These are phyloP conservation scores for Platycercus adscitus DNA, from an alignment of 2,113 vertebrate species.

Conservation along the genomic window DNA sequence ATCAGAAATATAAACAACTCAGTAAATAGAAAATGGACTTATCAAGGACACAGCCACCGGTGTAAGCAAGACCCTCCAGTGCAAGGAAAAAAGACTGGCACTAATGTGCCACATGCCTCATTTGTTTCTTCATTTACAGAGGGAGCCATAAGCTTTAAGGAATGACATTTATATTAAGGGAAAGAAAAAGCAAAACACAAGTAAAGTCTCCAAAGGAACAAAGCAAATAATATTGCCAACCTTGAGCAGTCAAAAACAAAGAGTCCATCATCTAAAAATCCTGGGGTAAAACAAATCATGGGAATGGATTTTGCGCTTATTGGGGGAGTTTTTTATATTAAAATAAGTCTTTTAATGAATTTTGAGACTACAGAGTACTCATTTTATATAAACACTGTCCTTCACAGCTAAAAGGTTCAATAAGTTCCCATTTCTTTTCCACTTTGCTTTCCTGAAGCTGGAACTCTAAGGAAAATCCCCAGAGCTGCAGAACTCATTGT, in stretches of 20 bases:
- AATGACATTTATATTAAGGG: slow-evolving; percentile 44
- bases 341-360: neutral
- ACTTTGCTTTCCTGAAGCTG: neutral
- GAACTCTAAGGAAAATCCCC: neutral
- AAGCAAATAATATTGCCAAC: neutral
- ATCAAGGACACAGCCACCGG: slow-evolving; percentile 36
- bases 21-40: slow-evolving; percentile 56
- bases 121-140: slow-evolving; percentile 63
- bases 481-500: neutral
- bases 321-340: neutral
- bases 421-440: neutral
- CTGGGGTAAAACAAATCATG: neutral
- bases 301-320: neutral
- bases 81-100: slow-evolving; percentile 25
- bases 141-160: slow-evolving; percentile 39
- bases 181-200: slow-evolving; percentile 23
- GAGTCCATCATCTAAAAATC: neutral
- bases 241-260: slow-evolving; percentile 5
- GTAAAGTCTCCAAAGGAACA: slow-evolving; percentile 6
- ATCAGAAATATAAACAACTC: slow-evolving; percentile 34
- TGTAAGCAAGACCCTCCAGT: neutral
- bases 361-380: neutral
- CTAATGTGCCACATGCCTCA: slow-evolving; percentile 56
- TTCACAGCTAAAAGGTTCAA: neutral
- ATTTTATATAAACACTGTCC: neutral